Percentiles rank a stretch among this genome's conserved stretches.
phyloP scores from a whole-genome alignment of 2,888 invertebrate genomes.

The Rhagophthalmus giganteus region DNA sequence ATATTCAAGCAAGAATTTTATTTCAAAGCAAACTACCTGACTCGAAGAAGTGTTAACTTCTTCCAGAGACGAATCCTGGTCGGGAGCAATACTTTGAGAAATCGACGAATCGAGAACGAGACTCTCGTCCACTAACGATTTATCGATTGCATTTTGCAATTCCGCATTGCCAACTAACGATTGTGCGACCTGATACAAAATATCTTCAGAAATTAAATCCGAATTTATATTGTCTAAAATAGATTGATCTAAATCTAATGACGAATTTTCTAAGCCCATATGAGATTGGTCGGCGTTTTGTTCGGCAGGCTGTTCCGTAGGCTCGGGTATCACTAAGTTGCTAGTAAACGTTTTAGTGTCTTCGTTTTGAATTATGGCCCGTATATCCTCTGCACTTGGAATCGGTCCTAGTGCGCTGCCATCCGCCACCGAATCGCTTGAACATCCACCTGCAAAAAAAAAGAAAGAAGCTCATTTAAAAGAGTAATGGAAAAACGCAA shows the following conservation, averaged over 20 bases:
- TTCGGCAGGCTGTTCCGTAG: conserved; percentile 9
- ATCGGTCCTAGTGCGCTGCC: conserved; percentile 34
- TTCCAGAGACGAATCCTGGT: conserved; percentile 12
- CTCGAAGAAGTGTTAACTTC: neutral
- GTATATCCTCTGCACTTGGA: conserved; percentile 47
- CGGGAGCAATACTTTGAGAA: conserved; percentile 32
- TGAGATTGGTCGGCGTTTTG: conserved; percentile 41
- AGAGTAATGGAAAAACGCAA: no score
- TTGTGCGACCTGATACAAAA: conserved; percentile 73
- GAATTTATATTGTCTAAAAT: conserved; percentile 63
- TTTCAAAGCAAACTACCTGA: neutral
- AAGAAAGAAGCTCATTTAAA: neutral
- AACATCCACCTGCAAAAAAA: conserved; percentile 21
- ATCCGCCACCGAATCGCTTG: conserved; percentile 27
- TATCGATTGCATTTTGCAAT: conserved; percentile 72
- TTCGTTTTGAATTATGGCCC: conserved; percentile 49
- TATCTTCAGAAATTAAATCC: conserved; percentile 71
- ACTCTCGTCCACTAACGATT: conserved; percentile 56
- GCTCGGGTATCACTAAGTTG: conserved; percentile 37
- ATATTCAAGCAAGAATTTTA: neutral
- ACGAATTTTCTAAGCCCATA: conserved; percentile 59
- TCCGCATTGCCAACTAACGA: conserved; percentile 67
- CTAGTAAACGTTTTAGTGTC: conserved; percentile 47
- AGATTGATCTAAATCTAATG: conserved; percentile 62
- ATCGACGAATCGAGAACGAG: conserved; percentile 48